phyloP scores from a whole-genome alignment of 2,888 invertebrate species.

The Galeopsomyia nigrocyanea region DNA sequence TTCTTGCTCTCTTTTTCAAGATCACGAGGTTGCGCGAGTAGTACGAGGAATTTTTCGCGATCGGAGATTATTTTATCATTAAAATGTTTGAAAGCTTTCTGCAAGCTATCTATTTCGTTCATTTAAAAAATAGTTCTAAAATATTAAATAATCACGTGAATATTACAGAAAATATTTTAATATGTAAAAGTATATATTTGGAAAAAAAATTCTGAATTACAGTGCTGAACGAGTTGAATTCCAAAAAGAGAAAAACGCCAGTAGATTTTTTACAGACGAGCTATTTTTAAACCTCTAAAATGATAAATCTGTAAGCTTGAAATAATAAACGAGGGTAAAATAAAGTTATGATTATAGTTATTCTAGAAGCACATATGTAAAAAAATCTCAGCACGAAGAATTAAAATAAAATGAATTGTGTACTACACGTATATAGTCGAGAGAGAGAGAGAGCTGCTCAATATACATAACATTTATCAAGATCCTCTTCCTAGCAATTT shows the following conservation, averaged over 20 bases:
- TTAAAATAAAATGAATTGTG: conserved; percentile 10
- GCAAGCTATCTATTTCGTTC: not conserved
- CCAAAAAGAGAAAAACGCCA: not conserved
- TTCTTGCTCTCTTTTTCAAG: too few species aligned
- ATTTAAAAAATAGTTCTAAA: not conserved
- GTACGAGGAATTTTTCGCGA: too few species aligned
- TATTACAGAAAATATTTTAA: too few species aligned
- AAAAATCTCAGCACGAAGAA: conserved; percentile 2
- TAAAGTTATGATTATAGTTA: conserved; percentile 14
- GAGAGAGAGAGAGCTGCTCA: conserved; percentile 4
- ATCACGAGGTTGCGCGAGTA: too few species aligned
- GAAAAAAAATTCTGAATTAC: too few species aligned
- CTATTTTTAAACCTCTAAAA: too few species aligned
- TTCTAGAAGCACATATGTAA: not conserved
- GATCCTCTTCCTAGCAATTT: conserved; percentile 36
- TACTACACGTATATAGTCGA: too few species aligned
- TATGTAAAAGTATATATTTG: too few species aligned
- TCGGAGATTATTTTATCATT: too few species aligned
- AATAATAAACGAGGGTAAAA: not conserved
- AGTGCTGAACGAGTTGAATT: too few species aligned
- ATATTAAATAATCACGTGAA: too few species aligned
- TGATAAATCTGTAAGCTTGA: too few species aligned
- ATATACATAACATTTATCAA: conserved; percentile 38
- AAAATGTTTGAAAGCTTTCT: not conserved
- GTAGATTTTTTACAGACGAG: not conserved